Conservation (phyloP, 2,113 vertebrate species). For the human region GRCh38 chr6:11885001-11885500, state of each 20-base stretch:
- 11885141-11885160: not conserved
- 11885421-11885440: not conserved
- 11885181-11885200: not conserved
- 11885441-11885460: not conserved
- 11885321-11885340: not conserved
- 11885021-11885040: not conserved
- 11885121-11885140: not conserved
- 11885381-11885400: not conserved
- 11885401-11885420: not conserved
- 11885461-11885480: not conserved
- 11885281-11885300: not conserved
- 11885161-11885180: not conserved
- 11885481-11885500: not conserved
- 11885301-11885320: not conserved
- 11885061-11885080: not conserved
- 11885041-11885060: not conserved
- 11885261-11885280: not conserved
- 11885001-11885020: not conserved
- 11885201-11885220: not conserved
- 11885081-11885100: not conserved
- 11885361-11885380: not conserved
- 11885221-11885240: not conserved
- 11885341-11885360: not conserved
- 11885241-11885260: not conserved
- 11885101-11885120: not conserved